phyloP scores from a whole-genome alignment of 2,797 vertebrate species.

The Graptemys geographica region DNA sequence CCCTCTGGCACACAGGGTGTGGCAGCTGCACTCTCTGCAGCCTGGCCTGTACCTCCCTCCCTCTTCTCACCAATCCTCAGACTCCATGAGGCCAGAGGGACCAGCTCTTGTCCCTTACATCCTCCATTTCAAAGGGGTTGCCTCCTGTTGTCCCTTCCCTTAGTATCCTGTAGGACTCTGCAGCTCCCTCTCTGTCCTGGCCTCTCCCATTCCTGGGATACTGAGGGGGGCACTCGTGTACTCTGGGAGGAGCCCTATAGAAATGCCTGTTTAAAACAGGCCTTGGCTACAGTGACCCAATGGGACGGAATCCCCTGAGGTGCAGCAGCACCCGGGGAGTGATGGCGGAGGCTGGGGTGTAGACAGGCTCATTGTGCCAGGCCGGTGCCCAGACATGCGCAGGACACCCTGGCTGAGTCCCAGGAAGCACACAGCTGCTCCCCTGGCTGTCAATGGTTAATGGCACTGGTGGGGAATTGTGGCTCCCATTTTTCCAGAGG shows the following conservation, averaged over 20 bases:
- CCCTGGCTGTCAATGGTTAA: neutral
- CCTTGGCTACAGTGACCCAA: neutral
- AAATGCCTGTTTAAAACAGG: too few species aligned
- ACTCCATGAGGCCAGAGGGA: too few species aligned
- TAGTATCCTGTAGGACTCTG: neutral
- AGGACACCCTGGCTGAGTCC: neutral
- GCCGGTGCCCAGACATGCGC: rapidly evolving
- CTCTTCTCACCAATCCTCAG: neutral
- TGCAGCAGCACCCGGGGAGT: rapidly evolving
- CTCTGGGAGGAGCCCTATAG: neutral
- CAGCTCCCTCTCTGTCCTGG: conserved; percentile 14
- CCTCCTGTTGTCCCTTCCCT: too few species aligned
- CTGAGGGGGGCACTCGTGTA: neutral
- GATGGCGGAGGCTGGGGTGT: too few species aligned
- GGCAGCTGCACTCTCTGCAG: neutral
- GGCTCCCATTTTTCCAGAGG: neutral
- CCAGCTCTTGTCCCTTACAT: too few species aligned
- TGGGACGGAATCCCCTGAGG: neutral
- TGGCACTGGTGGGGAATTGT: neutral
- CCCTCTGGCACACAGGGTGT: neutral
- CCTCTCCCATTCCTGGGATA: neutral
- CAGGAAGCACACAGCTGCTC: neutral
- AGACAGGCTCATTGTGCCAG: too few species aligned
- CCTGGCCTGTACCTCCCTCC: neutral
- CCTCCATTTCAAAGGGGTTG: neutral